A percentile compares a stretch with the other conserved stretches of the same genome.
Conservation (phyloP, 2,888 invertebrate genomes). For the Drosophila gaucha region DNA sequence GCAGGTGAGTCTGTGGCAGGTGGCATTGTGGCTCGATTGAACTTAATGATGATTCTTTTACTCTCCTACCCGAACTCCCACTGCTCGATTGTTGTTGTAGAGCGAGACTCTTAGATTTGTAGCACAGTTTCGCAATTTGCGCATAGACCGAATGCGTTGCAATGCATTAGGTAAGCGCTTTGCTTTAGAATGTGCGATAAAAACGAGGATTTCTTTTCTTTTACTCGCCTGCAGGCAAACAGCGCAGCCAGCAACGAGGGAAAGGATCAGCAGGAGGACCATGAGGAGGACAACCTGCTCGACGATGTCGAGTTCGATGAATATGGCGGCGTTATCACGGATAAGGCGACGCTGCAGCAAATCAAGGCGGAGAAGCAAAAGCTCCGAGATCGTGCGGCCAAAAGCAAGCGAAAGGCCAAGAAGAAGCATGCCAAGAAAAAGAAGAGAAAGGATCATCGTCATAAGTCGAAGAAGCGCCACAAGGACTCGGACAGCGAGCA, state of each 20-base stretch:
- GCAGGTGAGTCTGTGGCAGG: conserved; percentile 64
- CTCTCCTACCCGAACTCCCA: conserved; percentile 47
- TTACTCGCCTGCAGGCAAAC: conserved; percentile 79
- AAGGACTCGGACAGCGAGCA: conserved; percentile 23
- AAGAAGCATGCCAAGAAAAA: conserved; percentile 50
- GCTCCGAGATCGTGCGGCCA: conserved; percentile 40
- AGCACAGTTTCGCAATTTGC: conserved; percentile 83
- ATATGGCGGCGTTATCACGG: conserved; percentile 77
- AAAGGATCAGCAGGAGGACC: conserved; percentile 7
- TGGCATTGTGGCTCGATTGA: conserved; percentile 1
- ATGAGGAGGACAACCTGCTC: conserved; percentile 39
- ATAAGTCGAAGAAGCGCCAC: conserved; percentile 43
- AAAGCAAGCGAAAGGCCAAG: conserved; percentile 54
- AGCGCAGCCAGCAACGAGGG: conserved; percentile 15
- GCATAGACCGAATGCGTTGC: conserved; percentile 86
- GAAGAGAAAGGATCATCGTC: conserved; percentile 56
- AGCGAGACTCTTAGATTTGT: conserved; percentile 82
- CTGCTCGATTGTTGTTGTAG: conserved; percentile 4
- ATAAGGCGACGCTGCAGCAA: conserved; percentile 55
- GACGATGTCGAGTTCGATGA: conserved; percentile 79
- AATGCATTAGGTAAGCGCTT: conserved; percentile 86
- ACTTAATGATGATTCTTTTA: conserved; percentile 40
- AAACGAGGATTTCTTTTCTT: conserved; percentile 85
- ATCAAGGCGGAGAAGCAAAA: conserved; percentile 66
- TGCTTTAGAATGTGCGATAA: conserved; percentile 82